A percentile compares a stretch with the other conserved stretches of the same genome.
phyloP scores from a whole-genome alignment of 2,888 invertebrate species.

The Rotaria socialis region DNA sequence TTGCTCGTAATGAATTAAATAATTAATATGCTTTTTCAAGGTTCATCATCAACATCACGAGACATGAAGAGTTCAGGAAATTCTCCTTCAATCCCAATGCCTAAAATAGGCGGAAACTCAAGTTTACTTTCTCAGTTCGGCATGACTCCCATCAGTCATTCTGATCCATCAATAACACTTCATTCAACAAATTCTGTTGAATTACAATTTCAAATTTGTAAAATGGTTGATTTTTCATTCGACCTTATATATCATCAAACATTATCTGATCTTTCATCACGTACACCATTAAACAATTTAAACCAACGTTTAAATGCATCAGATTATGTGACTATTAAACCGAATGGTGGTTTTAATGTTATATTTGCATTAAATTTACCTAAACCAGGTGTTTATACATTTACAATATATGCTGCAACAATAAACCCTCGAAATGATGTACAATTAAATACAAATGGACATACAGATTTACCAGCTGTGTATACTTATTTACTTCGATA shows the following conservation, averaged over 20 bases:
- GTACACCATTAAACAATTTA: constrained; percentile 23
- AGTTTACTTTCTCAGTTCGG: constrained; percentile 37
- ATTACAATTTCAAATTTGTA: constrained; percentile 45
- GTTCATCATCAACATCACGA: not conserved
- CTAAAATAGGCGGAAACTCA: constrained; percentile 35
- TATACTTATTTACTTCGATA: constrained; percentile 44
- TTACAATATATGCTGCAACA: constrained; percentile 46
- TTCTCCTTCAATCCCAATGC: not conserved
- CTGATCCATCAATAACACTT: constrained; percentile 30
- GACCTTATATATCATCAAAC: constrained; percentile 41
- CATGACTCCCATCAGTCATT: constrained; percentile 40
- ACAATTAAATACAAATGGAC: not conserved
- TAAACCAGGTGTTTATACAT: constrained; percentile 39
- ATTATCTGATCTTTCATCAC: not conserved
- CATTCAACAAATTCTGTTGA: constrained; percentile 30
- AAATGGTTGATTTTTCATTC: constrained; percentile 46
- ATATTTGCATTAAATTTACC: constrained; percentile 43
- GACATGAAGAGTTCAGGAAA: not conserved
- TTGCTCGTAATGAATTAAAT: not conserved
- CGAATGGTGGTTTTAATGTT: constrained; percentile 42
- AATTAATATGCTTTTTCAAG: not conserved
- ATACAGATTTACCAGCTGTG: constrained; percentile 40
- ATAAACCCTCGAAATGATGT: constrained; percentile 14
- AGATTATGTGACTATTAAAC: constrained; percentile 42
- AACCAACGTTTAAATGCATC: constrained; percentile 40